phyloP scores from a whole-genome alignment of 2,113 vertebrate genomes.

The Trichechus manatus region DNA sequence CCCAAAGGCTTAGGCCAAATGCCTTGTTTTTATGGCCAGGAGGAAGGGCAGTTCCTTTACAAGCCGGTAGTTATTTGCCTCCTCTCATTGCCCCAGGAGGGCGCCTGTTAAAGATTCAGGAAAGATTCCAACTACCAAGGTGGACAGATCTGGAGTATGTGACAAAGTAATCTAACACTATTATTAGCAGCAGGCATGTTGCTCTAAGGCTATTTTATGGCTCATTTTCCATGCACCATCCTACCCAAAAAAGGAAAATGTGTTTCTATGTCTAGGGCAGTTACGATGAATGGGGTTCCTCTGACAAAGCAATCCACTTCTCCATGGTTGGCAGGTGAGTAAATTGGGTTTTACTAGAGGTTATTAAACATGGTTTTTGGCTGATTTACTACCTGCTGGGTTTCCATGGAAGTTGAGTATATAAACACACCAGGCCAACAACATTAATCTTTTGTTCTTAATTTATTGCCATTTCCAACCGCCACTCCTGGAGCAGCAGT shows the following conservation, averaged over 20 bases:
- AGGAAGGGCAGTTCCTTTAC: conserved; percentile 66
- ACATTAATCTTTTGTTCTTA: conserved; percentile 63
- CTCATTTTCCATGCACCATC: conserved; percentile 62
- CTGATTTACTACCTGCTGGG: conserved; percentile 80
- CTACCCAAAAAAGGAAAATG: conserved; percentile 66
- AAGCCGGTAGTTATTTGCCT: conserved; percentile 54
- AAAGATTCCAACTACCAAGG: conserved; percentile 65
- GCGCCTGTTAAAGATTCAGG: conserved; percentile 77
- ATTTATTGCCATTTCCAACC: conserved; percentile 12
- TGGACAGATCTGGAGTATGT: conserved; percentile 59
- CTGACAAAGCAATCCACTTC: conserved; percentile 75
- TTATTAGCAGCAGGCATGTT: conserved; percentile 53
- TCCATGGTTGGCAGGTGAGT: conserved; percentile 82
- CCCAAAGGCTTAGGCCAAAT: conserved; percentile 71
- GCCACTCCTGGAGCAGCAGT: not conserved
- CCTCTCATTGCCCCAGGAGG: not conserved
- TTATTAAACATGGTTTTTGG: conserved; percentile 81
- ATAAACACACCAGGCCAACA: conserved; percentile 66
- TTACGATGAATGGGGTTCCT: conserved; percentile 67
- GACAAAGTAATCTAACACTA: conserved; percentile 81
- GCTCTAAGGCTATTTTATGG: conserved; percentile 42
- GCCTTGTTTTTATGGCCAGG: conserved; percentile 68
- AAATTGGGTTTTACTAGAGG: conserved; percentile 80
- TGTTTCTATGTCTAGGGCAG: conserved; percentile 15
- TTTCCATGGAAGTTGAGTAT: conserved; percentile 59